phyloP scores from a whole-genome alignment of 2,113 vertebrate species.

The Chaetops frenatus region DNA sequence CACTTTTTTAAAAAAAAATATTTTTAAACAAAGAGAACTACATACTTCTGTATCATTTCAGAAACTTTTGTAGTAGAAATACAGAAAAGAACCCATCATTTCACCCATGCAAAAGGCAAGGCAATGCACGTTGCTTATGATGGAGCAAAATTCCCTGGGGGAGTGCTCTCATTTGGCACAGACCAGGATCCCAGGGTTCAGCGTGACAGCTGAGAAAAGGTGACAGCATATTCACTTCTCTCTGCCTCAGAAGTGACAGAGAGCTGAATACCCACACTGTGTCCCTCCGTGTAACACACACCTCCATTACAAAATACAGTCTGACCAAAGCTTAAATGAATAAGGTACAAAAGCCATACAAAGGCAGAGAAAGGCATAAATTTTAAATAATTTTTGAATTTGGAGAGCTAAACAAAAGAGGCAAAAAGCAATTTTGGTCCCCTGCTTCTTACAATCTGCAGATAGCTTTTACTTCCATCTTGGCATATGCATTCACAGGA shows the following conservation, averaged over 20 bases:
- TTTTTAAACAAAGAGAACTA: neutral
- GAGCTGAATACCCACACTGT: neutral
- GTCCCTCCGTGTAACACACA: accelerated
- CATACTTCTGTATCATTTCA: neutral
- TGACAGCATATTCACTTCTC: neutral
- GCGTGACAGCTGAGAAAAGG: neutral
- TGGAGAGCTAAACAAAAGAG: neutral
- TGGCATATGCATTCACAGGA: neutral
- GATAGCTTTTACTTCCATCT: neutral
- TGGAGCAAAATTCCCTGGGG: too few species aligned
- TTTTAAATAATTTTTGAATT: neutral
- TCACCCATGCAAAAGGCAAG: accelerated
- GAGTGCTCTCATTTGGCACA: neutral
- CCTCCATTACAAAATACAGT: neutral
- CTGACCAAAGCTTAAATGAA: neutral
- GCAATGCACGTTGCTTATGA: accelerated
- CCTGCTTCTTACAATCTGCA: neutral
- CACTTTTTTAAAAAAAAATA: neutral
- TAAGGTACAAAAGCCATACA: neutral
- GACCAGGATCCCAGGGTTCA: neutral
- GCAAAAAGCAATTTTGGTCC: neutral
- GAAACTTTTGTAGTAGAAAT: neutral
- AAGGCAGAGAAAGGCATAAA: neutral
- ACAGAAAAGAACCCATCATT: neutral
- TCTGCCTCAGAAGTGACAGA: neutral